Percentiles rank a stretch among this genome's conserved stretches.
These are phyloP conservation scores for Urocynchramus pylzowi DNA, from an alignment of 2,113 vertebrate species.

Conservation along the genomic window DNA sequence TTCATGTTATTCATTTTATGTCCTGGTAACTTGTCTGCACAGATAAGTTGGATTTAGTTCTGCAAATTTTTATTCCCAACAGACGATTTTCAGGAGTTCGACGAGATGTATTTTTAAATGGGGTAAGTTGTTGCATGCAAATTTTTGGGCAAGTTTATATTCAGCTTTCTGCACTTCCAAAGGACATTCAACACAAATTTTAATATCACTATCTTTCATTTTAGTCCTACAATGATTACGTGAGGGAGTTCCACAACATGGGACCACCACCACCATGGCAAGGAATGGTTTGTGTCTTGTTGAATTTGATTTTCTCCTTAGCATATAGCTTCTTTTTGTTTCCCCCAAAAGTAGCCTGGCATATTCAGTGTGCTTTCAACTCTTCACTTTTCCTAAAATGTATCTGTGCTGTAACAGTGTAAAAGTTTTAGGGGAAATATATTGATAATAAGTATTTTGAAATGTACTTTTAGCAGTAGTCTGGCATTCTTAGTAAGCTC, in stretches of 20 bases:
- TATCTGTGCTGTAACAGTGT: background rate
- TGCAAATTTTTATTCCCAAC: constrained; percentile 78
- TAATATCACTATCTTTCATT: constrained; percentile 66
- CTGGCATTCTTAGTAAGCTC: background rate
- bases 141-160: background rate
- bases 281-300: constrained; percentile 88
- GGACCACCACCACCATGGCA: constrained; percentile 96
- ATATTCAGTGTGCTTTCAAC: background rate
- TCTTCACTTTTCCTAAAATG: background rate
- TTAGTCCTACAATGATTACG: constrained; percentile 98
- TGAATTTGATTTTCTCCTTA: background rate
- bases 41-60: constrained; percentile 72
- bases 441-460: background rate
- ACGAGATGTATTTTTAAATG: constrained; percentile 95
- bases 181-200: background rate
- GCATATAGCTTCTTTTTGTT: background rate
- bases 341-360: background rate
- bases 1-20: constrained; percentile 65
- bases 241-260: constrained; percentile 96
- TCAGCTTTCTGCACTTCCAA: background rate
- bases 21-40: constrained; percentile 47
- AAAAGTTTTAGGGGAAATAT: background rate
- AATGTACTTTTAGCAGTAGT: background rate
- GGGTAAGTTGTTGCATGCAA: constrained; percentile 81
- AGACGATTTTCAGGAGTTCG: constrained; percentile 94